Base-by-base conservation (phyloP, 1,140 invertebrate species). In the Diploscapter pachys region DNA sequence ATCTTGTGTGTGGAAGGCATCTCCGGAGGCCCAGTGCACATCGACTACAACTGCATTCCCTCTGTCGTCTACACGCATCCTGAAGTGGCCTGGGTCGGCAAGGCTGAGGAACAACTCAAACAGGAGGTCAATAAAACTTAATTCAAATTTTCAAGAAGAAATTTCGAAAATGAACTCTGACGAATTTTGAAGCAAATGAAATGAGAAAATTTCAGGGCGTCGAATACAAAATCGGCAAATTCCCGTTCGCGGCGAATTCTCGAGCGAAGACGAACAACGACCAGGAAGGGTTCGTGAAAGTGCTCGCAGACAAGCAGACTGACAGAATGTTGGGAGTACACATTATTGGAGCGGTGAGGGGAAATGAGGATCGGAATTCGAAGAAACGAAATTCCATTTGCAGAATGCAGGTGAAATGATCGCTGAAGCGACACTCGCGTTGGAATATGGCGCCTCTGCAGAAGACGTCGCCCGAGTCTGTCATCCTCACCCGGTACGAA, bases 11-110 rank as follows among this genome's bases (percentile, higher is more conserved):
- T 98, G 4, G 97, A 99, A 89, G 95, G 96, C 75, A 98, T 99
- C 71, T 89, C 90, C 80, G 93, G 93, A 82, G 91, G 91, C 71
- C 91, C 93, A 63, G 93, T 95, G 67, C 97, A 99, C 85, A 96
- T 99, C 80, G 96, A 99, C 86, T 99, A 99, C 87, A 98, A 99
- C 86, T 97, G 94, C 86, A 94, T 99, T 62, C 97, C 97, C 57
- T 98, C 94, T 72, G 97, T 99, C 3, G 89, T 90, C 67, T 99
- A 99, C 88, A 99, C 97, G 5, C 93, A 97, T 88, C 97, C 97
- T 2, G 97, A 99, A 89, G 97, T 99, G 9, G 95, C 93, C 68
- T 99, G 96, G 97, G 93, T 99, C 62, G 97, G 97, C 59, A 95
- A 95, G 87, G 90, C 91, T 3, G 97, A 99, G 87, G 96, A 99